These are phyloP conservation scores for Theonella swinhoei DNA, from an alignment of 37 sponge, comb jelly and placozoan genomes.

Conservation along the genomic window DNA sequence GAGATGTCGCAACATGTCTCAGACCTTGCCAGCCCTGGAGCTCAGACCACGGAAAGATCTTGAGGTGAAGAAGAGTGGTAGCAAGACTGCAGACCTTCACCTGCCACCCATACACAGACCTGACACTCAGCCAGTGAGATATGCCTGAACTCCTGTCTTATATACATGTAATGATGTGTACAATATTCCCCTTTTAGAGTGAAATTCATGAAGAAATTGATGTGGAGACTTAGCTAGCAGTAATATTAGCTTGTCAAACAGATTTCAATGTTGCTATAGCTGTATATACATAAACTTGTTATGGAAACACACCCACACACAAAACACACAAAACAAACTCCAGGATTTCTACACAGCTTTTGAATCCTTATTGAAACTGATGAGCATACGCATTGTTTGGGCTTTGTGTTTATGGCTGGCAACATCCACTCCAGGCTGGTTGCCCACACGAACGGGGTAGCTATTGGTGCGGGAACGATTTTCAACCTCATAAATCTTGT, in stretches of 20 bases:
- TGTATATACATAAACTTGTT: not conserved
- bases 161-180: no score
- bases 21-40: not conserved
- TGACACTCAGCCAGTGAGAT: slow-evolving; percentile 20
- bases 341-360: not conserved
- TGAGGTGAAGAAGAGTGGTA: not conserved
- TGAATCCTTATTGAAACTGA: not conserved
- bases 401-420: not conserved
- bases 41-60: not conserved
- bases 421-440: not conserved
- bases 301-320: not conserved
- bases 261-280: not conserved
- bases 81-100: not conserved
- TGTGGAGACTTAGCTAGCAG: not conserved
- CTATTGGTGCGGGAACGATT: not conserved
- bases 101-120: slow-evolving; percentile 11
- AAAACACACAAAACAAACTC: not conserved
- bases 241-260: not conserved
- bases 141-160: no score
- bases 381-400: not conserved
- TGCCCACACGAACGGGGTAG: not conserved
- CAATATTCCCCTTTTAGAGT: slow-evolving; percentile 4
- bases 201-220: slow-evolving; percentile 53
- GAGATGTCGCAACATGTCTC: not conserved
- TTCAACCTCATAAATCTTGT: not conserved